These are phyloP conservation scores for Potamarius usumacintae DNA, from an alignment of 2,113 vertebrate species.

Conservation along the genomic window DNA sequence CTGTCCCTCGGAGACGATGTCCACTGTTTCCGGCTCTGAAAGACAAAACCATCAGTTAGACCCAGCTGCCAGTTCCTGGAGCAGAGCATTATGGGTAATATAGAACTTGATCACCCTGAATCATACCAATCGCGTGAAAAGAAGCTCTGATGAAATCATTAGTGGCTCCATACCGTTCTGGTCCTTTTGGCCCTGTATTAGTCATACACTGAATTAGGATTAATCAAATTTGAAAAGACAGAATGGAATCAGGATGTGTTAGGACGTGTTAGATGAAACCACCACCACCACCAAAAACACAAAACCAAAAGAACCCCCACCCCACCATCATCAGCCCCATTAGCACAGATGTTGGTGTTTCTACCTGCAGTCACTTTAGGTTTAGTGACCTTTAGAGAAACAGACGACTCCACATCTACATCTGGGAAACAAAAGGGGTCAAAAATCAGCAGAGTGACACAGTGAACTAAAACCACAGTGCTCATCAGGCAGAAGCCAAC, in stretches of 20 bases:
- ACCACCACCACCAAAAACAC: not conserved
- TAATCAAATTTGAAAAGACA: not conserved
- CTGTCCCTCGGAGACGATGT: constrained; percentile 87
- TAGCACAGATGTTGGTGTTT: constrained; percentile 52
- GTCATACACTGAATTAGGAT: not conserved
- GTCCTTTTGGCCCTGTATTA: constrained; percentile 1
- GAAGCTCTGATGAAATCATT: not conserved
- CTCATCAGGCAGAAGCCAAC: not conserved
- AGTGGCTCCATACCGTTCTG: not conserved
- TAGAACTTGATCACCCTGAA: not conserved
- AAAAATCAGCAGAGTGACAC: constrained; percentile 55
- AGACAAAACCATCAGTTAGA: constrained; percentile 86
- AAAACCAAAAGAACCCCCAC: not conserved
- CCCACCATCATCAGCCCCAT: not conserved
- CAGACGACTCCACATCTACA: constrained; percentile 54
- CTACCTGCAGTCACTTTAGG: constrained; percentile 61
- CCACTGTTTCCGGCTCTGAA: constrained; percentile 90
- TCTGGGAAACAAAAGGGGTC: constrained; percentile 71
- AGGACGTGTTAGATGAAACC: not conserved
- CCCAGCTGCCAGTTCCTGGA: constrained; percentile 9
- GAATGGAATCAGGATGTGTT: not conserved
- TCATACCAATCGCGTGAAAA: constrained; percentile 3
- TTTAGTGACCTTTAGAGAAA: constrained; percentile 39
- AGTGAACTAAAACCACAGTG: not conserved
- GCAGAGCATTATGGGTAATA: constrained; percentile 32